Conservation (phyloP, 2,113 vertebrate genomes). For the Scytalopus superciliaris region DNA sequence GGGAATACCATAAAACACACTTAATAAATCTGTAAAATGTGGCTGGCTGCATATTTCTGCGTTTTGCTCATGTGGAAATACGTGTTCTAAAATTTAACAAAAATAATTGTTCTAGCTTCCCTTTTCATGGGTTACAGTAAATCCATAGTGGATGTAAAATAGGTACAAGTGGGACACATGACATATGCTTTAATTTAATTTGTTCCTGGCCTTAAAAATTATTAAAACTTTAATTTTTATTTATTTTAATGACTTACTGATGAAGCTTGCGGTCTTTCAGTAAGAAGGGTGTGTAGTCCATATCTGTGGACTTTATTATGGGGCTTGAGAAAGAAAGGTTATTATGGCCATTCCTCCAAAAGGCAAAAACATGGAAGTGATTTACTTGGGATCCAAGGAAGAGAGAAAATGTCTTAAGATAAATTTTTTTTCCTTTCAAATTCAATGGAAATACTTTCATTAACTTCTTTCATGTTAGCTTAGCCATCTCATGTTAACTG, state of each 20-base stretch:
- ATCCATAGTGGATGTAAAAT: not conserved
- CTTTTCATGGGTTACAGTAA: slow-evolving; percentile 38
- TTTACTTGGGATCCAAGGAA: not conserved
- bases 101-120: slow-evolving; percentile 26
- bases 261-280: slow-evolving; percentile 28
- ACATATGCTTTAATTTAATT: not conserved
- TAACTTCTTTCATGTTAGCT: not conserved
- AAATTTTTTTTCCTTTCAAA: not conserved
- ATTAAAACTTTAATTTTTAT: not conserved
- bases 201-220: not conserved
- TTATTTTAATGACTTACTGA: not conserved
- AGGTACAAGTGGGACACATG: not conserved
- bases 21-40: slow-evolving; percentile 36
- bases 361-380: not conserved
- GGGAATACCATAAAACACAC: slow-evolving; percentile 25
- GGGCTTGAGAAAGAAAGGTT: not conserved
- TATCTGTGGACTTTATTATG: not conserved
- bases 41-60: slow-evolving; percentile 21
- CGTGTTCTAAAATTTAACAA: not conserved
- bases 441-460: not conserved
- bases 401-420: not conserved
- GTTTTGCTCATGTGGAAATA: slow-evolving; percentile 39
- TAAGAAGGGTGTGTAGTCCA: not conserved
- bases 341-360: not conserved
- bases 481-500: not conserved